Base-by-base conservation (phyloP, 2,113 vertebrate species). In the Thamnophis sirtalis region DNA sequence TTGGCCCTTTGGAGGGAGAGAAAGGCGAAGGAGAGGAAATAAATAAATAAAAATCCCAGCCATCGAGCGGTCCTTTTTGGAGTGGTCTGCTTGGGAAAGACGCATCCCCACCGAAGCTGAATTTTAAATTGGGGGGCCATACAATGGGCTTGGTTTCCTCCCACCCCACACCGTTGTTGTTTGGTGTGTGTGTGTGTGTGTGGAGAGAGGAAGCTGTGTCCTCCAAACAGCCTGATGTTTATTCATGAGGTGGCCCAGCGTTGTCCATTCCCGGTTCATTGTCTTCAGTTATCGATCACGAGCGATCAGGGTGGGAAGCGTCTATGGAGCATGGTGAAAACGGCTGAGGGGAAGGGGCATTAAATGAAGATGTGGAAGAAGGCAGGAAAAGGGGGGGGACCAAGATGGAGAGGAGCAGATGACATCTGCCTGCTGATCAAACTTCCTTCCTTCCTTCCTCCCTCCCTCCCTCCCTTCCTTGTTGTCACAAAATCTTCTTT, bases 161-260 rank as follows among this genome's bases (percentile, higher is more conserved):
- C 68, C n/a, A 38, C 15, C 33, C 33, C 68, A 38, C 33, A 33
- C 15, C 9, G 10, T 63, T 63, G 60, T 63, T 28, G 5, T 68
- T n/a, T n/a, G 22, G 15, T 54, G 56, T 21, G 55, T 56, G 55
- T 56, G 7, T n/a, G 60, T n/a, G 28, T 68, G 28, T 96, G 92
- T 28, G 0, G 90, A 92, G 93, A 94, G 95, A 97, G 96, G 96
- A 96, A 96, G 95, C 96, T 95, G 88, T 94, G 95, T 93, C 95
- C 94, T 93, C 95, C 93, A 93, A 95, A 95, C 91, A 38, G 63
- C 90, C 24, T 95, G 93, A 95, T 97, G 95, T 92, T 96, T 97
- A 97, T 97, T 97, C 93, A 97, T 94, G 6, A 94, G 89, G 21
- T 5, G 92, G 56, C 49, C 93, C 92, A 3, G 0, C 90, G 93